Evolutionary conservation across 2,888 invertebrate species (phyloP).

Genomic region (Petrolisthes cinctipes): DNA sequence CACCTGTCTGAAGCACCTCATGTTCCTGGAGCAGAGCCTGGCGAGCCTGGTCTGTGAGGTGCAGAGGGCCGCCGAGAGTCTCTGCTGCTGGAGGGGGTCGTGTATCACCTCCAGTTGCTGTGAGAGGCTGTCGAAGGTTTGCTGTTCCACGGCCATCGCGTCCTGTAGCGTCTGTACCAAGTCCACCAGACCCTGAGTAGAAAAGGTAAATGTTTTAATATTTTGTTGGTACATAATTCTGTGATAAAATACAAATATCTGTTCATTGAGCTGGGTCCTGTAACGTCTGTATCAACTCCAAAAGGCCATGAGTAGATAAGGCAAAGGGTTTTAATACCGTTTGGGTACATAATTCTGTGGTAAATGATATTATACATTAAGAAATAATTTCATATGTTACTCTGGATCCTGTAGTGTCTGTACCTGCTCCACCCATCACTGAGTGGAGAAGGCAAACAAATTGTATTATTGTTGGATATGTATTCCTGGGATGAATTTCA

Average conservation of each 20-base stretch:
- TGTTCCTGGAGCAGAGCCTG: conserved; percentile 70
- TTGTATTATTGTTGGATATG: too few relatives aligned
- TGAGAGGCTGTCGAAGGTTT: conserved; percentile 69
- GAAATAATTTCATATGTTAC: too few relatives aligned
- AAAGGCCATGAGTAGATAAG: neutral
- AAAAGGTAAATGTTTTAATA: neutral
- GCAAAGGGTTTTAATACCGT: neutral
- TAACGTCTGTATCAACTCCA: neutral
- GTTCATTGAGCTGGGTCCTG: neutral
- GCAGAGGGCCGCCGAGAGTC: conserved; percentile 69
- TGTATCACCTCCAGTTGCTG: conserved; percentile 68
- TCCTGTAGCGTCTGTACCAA: conserved; percentile 70
- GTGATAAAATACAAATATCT: neutral
- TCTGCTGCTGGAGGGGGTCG: conserved; percentile 68
- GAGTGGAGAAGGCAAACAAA: too few relatives aligned
- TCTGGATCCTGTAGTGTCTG: too few relatives aligned
- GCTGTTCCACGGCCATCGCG: conserved; percentile 70
- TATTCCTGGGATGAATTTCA: too few relatives aligned
- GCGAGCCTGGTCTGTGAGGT: conserved; percentile 69
- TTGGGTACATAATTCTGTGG: too few relatives aligned
- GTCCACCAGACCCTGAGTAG: conserved; percentile 69
- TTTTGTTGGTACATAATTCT: neutral
- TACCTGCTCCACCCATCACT: too few relatives aligned
- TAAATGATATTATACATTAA: too few relatives aligned
- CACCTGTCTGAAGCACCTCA: conserved; percentile 71